Conservation (phyloP, 2,888 invertebrate genomes). For the Apantesis nais region DNA sequence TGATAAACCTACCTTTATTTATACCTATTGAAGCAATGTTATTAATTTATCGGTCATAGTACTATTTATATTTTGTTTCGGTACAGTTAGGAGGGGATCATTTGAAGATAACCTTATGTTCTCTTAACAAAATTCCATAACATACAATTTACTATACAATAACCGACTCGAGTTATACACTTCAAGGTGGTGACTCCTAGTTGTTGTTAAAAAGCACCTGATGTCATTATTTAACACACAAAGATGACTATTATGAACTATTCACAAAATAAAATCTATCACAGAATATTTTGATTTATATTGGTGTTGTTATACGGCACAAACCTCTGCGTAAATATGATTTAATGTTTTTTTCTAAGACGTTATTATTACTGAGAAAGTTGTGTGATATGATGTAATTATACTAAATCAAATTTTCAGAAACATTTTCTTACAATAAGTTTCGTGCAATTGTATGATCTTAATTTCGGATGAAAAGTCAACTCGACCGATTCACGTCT, state of each 20-base stretch:
- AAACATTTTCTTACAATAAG: not conserved
- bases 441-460: not conserved
- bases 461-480: not conserved
- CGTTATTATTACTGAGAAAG: not conserved
- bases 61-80: not conserved
- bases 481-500: not conserved
- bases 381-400: not conserved
- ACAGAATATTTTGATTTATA: not conserved
- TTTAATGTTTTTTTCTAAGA: not conserved
- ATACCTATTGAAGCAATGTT: constrained; percentile 6
- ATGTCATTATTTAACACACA: not conserved
- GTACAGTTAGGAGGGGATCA: not conserved
- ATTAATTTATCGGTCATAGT: not conserved
- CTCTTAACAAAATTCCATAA: not conserved
- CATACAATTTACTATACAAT: not conserved
- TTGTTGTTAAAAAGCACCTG: not conserved
- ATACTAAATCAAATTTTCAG: not conserved
- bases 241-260: not conserved
- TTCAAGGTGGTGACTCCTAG: not conserved
- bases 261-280: not conserved
- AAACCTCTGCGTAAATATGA: not conserved
- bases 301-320: not conserved
- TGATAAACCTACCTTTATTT: constrained; percentile 13
- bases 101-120: not conserved
- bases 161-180: not conserved